Evolutionary conservation across 2,113 vertebrate genomes (phyloP), one percentile per base, ranked within the genome.

Genomic region (Hippocampus guttulatus): DNA sequence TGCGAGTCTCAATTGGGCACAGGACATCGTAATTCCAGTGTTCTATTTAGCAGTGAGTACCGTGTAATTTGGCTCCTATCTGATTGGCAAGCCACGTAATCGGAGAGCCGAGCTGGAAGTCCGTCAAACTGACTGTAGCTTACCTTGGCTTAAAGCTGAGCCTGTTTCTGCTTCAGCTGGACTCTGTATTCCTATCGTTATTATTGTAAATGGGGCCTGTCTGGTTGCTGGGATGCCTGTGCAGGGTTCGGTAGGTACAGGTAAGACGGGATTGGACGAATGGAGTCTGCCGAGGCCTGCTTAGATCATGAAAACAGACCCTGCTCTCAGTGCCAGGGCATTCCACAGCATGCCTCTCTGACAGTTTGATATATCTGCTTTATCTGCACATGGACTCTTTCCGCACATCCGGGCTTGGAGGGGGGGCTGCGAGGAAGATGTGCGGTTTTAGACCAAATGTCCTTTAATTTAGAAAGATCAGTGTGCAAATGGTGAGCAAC

Each of bases 341-440:
- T 90, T 90, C 87, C 90, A 86, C 75, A 78, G 81, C 78, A 75
- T 80, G 81, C 77, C 63, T 83, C 80, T 49, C 10, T 89, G 89
- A 89, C 87, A 89, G 85, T 70, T 88, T 88, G 88, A 90, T 89
- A 79, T 80, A 91, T 91, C 77, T 80, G 81, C 73, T 87, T 81
- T 85, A 85, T 91, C 88, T 87, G 79, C 64, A 82, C 74, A 88
- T 86, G 75, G 82, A 90, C 89, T 84, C 77, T 74, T 79, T 88
- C 85, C 75, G 83, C 87, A 82, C 62, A 84, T 71, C 81, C 40
- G 67, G 78, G 78, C 79, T 71, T 79, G 71, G 70, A 64, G 77
- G 77, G 67, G 72, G 72, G 67, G 25, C 20, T 63, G 18, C 1
- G 40, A 63, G 81, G 77, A 76, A 74, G 64, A 41, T 75, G 54